Conservation (phyloP, 53 echinoderm and acorn worm species). For the Antedon mediterranea region DNA sequence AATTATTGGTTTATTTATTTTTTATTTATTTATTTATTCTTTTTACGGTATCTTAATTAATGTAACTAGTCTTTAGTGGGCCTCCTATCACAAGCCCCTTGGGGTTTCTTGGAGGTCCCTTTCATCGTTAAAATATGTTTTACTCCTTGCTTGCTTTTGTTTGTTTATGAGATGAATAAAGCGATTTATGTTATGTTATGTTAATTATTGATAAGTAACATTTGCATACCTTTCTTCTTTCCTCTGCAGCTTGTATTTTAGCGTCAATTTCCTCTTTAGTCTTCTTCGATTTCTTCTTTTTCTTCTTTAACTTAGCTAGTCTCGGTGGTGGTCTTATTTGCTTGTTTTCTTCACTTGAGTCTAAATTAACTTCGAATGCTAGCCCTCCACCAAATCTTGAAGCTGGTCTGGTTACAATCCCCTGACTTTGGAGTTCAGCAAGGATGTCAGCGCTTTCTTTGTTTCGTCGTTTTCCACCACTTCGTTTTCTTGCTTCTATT, state of each 20-base stretch:
- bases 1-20: no score
- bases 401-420: conserved; percentile 39
- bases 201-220: neutral
- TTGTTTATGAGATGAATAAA: no score
- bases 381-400: conserved; percentile 46
- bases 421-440: conserved; percentile 54
- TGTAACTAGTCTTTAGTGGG: no score
- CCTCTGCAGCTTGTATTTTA: conserved; percentile 71
- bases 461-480: conserved; percentile 27
- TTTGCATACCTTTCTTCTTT: conserved; percentile 63
- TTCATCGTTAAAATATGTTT: no score
- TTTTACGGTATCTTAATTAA: no score
- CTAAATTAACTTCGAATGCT: conserved; percentile 81
- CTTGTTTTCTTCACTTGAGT: conserved; percentile 35
- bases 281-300: conserved; percentile 53
- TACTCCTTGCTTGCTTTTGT: no score
- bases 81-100: no score
- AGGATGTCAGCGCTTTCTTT: conserved; percentile 45
- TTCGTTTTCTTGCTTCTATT: conserved; percentile 50
- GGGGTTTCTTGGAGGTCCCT: no score
- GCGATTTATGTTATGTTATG: no score
- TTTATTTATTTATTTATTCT: no score
- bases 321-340: conserved; percentile 67
- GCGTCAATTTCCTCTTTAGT: conserved; percentile 87
- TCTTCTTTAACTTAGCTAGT: conserved; percentile 78